Evolutionary conservation across 1,140 invertebrate species (phyloP), one percentile per base, ranked within the genome.

Genomic region (Galendromus occidentalis): DNA sequence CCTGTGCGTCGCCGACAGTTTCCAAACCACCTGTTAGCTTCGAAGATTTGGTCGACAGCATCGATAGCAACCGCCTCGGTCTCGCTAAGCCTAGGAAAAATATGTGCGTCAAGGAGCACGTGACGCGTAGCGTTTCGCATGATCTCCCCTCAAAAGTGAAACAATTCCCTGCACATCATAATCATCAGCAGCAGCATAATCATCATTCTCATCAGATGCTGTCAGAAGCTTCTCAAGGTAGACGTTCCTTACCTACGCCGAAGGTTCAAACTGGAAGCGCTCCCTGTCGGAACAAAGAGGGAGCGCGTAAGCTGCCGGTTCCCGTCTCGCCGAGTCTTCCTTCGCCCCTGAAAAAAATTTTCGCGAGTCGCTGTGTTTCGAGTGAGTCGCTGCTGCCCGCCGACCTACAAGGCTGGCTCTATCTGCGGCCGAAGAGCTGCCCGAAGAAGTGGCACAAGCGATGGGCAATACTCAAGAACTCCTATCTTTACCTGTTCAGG

Each of bases 1-100:
- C 87, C 69, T 88, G 89, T 7, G 86, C 84, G 51, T 86, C 83
- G 68, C 85, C 86, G 17, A 83, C 82, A 2, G 77, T 81, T 44
- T 82, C 82, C 67, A 75, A 81, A 64, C 80, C 85, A 55, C 80
- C 80, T 67, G 76, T 83, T 66, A 80, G 81, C 71, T 79, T 86
- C 64, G 83, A 86, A 70, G 80, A 84, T 64, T 47, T 71, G 20
- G 68, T 71, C 1, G 51, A 59, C 25, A 33, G 51, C 17, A 25
- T 33, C 51, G 33, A 25, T 14, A 33, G 25, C 20, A 33, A 59
- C 22, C 25, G 51, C 9, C 22, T 33, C 2, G 14, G 25, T 14
- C 14, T 25, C 33, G 51, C 25, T 2, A 25, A 59, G 51, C 51
- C 25, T 33, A 59, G 33, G 51, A 29, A 33, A 6, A 14, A 14